phyloP scores from a whole-genome alignment of 2,113 vertebrate genomes.

The Charina bottae region DNA sequence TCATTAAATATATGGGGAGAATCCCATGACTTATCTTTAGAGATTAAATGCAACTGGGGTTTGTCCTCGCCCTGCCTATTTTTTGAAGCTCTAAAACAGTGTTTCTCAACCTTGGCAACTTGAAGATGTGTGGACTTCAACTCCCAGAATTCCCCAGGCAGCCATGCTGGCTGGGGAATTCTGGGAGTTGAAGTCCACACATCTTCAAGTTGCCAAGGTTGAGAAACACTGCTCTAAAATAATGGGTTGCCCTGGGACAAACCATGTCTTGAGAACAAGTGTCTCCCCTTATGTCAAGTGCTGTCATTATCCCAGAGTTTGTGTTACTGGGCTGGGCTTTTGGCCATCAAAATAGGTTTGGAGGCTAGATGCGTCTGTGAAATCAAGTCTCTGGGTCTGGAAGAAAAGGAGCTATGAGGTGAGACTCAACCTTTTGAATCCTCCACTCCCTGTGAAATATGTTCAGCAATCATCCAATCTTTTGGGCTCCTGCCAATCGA shows the following conservation, averaged over 20 bases:
- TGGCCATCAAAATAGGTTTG: not conserved
- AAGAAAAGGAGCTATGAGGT: not conserved
- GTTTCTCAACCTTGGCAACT: not conserved
- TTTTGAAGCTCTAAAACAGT: not conserved
- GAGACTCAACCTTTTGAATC: not conserved
- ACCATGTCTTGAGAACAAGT: not conserved
- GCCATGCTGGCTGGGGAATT: not conserved
- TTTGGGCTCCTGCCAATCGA: constrained; percentile 28
- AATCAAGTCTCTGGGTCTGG: not conserved
- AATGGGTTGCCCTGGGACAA: not conserved
- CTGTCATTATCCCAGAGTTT: not conserved
- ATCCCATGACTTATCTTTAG: too few species aligned
- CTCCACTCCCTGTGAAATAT: constrained; percentile 18
- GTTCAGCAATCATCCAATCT: constrained; percentile 23
- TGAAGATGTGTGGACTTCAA: not conserved
- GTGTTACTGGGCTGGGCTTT: not conserved
- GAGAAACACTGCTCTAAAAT: not conserved
- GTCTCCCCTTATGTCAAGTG: not conserved
- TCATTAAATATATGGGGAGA: too few species aligned
- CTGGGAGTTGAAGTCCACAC: not conserved
- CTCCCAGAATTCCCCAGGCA: not conserved
- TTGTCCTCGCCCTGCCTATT: not conserved
- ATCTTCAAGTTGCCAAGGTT: not conserved
- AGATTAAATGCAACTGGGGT: not conserved
- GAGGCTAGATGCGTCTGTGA: constrained; percentile 12